These are phyloP conservation scores for Helicolenus hilgendorfi DNA, from an alignment of 2,797 vertebrate genomes.

Conservation along the genomic window DNA sequence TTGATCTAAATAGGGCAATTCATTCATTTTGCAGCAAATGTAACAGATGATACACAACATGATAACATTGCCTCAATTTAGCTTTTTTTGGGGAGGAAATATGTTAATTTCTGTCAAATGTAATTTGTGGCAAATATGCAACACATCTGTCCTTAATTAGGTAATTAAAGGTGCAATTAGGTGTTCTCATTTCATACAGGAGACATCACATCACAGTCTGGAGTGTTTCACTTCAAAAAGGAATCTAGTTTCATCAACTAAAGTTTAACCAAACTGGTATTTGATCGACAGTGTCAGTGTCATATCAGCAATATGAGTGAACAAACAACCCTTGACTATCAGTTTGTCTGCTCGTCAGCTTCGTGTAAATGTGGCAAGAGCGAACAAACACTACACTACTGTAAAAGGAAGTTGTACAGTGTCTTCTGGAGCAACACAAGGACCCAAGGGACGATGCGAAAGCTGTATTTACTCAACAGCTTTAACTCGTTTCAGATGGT, in stretches of 20 bases:
- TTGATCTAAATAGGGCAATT: background rate
- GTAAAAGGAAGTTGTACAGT: background rate
- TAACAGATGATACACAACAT: background rate
- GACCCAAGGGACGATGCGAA: background rate
- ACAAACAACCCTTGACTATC: background rate
- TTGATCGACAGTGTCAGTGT: background rate
- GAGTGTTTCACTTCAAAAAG: background rate
- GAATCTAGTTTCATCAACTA: background rate
- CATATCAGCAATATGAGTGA: background rate
- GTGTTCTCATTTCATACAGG: background rate
- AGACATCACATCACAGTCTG: background rate
- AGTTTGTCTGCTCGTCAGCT: too few relatives aligned
- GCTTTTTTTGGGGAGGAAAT: too few relatives aligned
- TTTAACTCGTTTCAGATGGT: constrained; percentile 31
- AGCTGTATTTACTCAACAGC: constrained; percentile 54
- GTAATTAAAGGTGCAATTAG: background rate
- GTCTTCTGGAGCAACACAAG: background rate
- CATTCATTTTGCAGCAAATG: background rate
- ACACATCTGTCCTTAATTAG: background rate
- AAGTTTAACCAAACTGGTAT: background rate
- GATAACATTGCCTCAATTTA: too few relatives aligned
- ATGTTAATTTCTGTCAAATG: background rate
- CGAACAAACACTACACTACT: background rate
- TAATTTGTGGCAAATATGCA: background rate
- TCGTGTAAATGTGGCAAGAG: background rate